Conservation (phyloP, 2,113 vertebrate genomes). For the Myiozetetes cayanensis region DNA sequence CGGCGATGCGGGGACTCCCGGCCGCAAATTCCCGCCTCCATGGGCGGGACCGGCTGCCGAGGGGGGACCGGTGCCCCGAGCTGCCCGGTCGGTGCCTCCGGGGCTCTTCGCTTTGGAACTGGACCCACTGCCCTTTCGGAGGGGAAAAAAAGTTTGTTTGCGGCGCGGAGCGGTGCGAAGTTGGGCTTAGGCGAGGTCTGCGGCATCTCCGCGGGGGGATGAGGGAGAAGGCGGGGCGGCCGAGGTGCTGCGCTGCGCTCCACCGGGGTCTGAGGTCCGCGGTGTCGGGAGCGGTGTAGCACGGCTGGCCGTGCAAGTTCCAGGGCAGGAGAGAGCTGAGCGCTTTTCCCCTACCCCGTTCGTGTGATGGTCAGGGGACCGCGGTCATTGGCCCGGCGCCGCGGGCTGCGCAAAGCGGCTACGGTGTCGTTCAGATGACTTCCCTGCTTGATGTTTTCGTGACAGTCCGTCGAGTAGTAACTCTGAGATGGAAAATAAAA, state of each 20-base stretch:
- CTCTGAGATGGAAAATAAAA: neutral
- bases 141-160: neutral
- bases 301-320: no score
- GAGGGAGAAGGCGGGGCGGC: neutral
- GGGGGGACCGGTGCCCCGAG: neutral
- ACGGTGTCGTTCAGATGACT: fast-evolving
- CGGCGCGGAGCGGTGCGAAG: neutral
- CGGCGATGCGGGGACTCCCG: neutral
- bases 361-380: neutral
- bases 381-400: neutral
- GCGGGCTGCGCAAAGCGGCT: neutral
- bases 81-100: neutral
- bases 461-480: neutral
- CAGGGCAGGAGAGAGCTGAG: fast-evolving
- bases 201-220: neutral
- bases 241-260: neutral
- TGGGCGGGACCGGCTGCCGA: neutral
- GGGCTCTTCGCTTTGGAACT: neutral
- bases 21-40: neutral
- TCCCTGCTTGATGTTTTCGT: neutral
- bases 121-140: neutral
- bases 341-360: fast-evolving
- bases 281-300: neutral
- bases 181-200: neutral
- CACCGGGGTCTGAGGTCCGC: neutral